phyloP scores from a whole-genome alignment of 2,888 invertebrate species.

The Brenthis ino region DNA sequence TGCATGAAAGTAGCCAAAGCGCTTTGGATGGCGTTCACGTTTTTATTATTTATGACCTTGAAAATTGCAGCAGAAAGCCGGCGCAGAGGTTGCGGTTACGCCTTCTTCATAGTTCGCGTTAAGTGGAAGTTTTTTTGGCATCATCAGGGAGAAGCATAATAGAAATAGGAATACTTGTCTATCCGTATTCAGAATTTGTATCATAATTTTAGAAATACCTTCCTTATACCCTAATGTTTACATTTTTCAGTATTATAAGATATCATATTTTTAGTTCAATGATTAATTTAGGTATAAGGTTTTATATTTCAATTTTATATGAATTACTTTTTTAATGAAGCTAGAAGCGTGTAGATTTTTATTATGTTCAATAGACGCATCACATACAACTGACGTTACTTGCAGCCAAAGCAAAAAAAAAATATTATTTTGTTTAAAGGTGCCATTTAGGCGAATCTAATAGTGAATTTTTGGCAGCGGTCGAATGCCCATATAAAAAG shows the following conservation, averaged over 20 bases:
- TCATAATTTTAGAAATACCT: too few species aligned
- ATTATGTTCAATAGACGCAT: too few species aligned
- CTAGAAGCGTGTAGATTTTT: too few species aligned
- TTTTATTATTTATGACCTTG: constrained; percentile 81
- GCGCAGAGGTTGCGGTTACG: constrained; percentile 76
- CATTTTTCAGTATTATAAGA: too few species aligned
- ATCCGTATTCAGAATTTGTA: too few species aligned
- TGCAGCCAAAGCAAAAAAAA: too few species aligned
- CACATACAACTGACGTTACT: too few species aligned
- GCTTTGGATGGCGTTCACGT: constrained; percentile 76
- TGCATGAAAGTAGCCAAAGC: constrained; percentile 79
- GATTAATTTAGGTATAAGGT: too few species aligned
- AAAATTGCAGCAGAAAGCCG: constrained; percentile 79
- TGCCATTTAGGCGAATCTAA: not conserved
- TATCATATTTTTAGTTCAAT: too few species aligned
- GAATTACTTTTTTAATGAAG: too few species aligned
- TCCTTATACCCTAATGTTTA: too few species aligned
- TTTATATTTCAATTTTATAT: too few species aligned
- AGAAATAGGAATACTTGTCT: not conserved
- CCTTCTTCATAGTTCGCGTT: constrained; percentile 75
- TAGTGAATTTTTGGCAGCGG: constrained; percentile 20
- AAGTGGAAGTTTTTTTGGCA: constrained; percentile 69
- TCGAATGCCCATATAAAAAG: constrained; percentile 42
- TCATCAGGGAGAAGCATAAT: constrained; percentile 35
- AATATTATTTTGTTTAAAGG: not conserved